Evolutionary conservation across 2,113 vertebrate species (phyloP).

Genomic region (Stigmatopora argus): DNA sequence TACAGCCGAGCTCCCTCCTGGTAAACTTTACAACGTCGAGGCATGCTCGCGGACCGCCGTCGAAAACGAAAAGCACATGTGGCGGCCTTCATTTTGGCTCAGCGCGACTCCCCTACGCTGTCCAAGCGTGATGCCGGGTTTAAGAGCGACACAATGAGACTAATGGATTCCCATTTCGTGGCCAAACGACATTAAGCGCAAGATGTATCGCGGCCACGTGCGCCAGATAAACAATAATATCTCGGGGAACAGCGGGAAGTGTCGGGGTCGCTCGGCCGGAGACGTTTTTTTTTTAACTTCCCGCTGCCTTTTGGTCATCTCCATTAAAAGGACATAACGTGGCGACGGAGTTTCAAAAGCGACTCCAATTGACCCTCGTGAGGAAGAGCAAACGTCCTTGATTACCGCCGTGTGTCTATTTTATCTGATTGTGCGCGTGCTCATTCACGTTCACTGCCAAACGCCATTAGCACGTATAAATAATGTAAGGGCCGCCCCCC

Average conservation of each 20-base stretch:
- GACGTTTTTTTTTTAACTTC: conserved; percentile 52
- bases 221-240: conserved; percentile 33
- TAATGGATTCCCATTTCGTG: conserved; percentile 66
- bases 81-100: conserved; percentile 36
- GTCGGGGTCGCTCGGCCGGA: conserved; percentile 31
- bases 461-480: conserved; percentile 98
- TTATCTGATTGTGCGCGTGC: conserved; percentile 79
- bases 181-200: conserved; percentile 53
- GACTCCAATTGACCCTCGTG: conserved; percentile 88
- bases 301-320: conserved; percentile 63
- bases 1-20: conserved; percentile 78
- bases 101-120: background rate
- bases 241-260: conserved; percentile 17
- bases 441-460: conserved; percentile 84
- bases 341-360: conserved; percentile 85
- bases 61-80: conserved; percentile 79
- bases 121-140: conserved; percentile 41
- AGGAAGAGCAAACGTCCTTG: conserved; percentile 87
- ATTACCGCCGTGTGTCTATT: conserved; percentile 89
- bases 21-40: conserved; percentile 77
- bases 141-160: conserved; percentile 56
- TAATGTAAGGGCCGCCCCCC: conserved; percentile 83
- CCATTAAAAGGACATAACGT: conserved; percentile 74
- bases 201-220: conserved; percentile 54
- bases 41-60: conserved; percentile 77